Percentiles rank a stretch among this genome's conserved stretches.
Conservation (phyloP, 2,888 invertebrate genomes). For the Siphonodentalium dalli region DNA sequence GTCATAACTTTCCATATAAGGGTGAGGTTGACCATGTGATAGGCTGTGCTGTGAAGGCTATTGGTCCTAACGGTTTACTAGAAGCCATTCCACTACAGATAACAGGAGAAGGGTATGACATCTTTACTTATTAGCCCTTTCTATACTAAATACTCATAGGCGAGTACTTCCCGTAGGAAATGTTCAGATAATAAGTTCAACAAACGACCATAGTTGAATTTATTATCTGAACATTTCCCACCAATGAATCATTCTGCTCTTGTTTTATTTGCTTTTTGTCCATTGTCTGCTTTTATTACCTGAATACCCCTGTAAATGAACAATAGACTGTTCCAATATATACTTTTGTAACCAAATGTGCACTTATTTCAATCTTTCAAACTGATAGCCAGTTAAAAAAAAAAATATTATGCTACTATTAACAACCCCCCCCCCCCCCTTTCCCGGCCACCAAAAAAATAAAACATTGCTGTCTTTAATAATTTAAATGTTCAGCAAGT, state of each 20-base stretch:
- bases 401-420: too few relatives aligned
- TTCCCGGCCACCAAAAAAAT: not conserved
- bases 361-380: not conserved
- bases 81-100: constrained; percentile 66
- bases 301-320: constrained; percentile 69
- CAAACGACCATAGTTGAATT: too few relatives aligned
- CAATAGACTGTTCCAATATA: constrained; percentile 63
- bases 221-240: too few relatives aligned
- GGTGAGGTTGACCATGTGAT: constrained; percentile 84
- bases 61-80: constrained; percentile 66
- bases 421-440: not conserved
- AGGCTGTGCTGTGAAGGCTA: constrained; percentile 70
- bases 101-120: constrained; percentile 61
- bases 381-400: not conserved
- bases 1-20: constrained; percentile 73
- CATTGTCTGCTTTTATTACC: constrained; percentile 68
- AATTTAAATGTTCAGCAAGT: too few relatives aligned
- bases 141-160: too few relatives aligned
- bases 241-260: too few relatives aligned
- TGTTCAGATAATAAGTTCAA: too few relatives aligned
- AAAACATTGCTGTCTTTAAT: not conserved
- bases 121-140: too few relatives aligned
- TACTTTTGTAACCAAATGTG: constrained; percentile 57
- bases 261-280: too few relatives aligned
- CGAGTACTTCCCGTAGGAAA: too few relatives aligned